Evolutionary conservation across 35 echinoderm and acorn worm genomes (phyloP), one percentile per base, ranked within the genome.

Genomic region (Heliocidaris tuberculata): DNA sequence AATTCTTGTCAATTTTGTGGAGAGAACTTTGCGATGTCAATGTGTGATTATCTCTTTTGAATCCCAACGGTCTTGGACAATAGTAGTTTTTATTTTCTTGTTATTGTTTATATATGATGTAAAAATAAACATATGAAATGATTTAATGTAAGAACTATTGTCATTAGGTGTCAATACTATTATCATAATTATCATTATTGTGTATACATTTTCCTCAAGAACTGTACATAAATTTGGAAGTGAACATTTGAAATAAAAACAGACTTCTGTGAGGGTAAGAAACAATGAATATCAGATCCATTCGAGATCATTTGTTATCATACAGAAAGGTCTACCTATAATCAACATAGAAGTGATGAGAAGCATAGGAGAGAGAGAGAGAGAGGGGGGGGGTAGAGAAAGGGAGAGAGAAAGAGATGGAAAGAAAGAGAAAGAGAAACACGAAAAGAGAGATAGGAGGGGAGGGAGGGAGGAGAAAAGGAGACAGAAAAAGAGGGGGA

Each of bases 151-250:
- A 89, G 87, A 89, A 89, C 31, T 89, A 89, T 89, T 89, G 87
- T 48, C 87, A 89, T 89, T 48, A 78, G 65, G 65, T 93, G 91
- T 93, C 48, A 93, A 89, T 49, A 93, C 29, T 48, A 93, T 93
- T 93, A 52, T 59, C n/a, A 93, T 93, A 32, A 49, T 93, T 93
- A 59, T 93, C 48, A 59, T 93, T 93, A 93, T 93, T 93, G 91
- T 93, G 91, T 93, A 93, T 50, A 93, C 31, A 93, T 30, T 93
- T 93, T 93, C 91, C 91, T 93, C 91, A 93, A 93, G 50, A 93
- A 93, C 50, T 93, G 91, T 93, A 93, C 21, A 93, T 93, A 93
- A 49, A 93, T 93, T 93, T 93, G 91, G 91, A 93, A 93, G 91
- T 93, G 91, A 93, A 59, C 87, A 93, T 93, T 93, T 93, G 91